Conservation (phyloP, 1,140 invertebrate genomes). For the Drosophila setifemur region DNA sequence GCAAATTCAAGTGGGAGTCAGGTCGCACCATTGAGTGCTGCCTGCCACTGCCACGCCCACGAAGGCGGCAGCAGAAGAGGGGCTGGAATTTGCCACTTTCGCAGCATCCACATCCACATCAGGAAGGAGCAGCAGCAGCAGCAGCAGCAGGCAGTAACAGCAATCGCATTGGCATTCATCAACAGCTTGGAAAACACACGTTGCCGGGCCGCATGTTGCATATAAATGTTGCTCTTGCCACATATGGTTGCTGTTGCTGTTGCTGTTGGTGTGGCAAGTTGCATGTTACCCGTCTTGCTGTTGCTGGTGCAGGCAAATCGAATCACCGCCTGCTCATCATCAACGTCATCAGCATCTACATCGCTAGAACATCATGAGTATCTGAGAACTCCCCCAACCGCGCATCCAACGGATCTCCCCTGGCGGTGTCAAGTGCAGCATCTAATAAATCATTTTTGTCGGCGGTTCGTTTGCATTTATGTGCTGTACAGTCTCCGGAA, state of each 20-base stretch:
- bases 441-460: conserved; percentile 78
- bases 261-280: too few relatives aligned
- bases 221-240: conserved; percentile 65
- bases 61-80: not conserved
- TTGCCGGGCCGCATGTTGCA: conserved; percentile 70
- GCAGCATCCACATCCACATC: conserved; percentile 10
- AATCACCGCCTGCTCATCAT: conserved; percentile 69
- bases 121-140: conserved; percentile 7
- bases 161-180: conserved; percentile 76
- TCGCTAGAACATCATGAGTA: conserved; percentile 11
- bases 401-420: not conserved
- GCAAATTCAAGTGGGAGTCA: conserved; percentile 80
- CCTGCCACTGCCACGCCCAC: conserved; percentile 60
- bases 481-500: not conserved
- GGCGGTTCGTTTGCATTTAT: conserved; percentile 69
- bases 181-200: conserved; percentile 69
- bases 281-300: too few relatives aligned
- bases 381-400: conserved; percentile 10
- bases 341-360: conserved; percentile 45
- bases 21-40: conserved; percentile 61
- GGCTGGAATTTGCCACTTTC: conserved; percentile 68
- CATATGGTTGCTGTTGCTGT: conserved; percentile 39
- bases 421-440: conserved; percentile 64
- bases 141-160: conserved; percentile 4
- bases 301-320: conserved; percentile 59